A percentile compares a stretch with the other conserved stretches of the same genome.
Conservation (phyloP, 2,888 invertebrate genomes). For the Dryobota labecula region DNA sequence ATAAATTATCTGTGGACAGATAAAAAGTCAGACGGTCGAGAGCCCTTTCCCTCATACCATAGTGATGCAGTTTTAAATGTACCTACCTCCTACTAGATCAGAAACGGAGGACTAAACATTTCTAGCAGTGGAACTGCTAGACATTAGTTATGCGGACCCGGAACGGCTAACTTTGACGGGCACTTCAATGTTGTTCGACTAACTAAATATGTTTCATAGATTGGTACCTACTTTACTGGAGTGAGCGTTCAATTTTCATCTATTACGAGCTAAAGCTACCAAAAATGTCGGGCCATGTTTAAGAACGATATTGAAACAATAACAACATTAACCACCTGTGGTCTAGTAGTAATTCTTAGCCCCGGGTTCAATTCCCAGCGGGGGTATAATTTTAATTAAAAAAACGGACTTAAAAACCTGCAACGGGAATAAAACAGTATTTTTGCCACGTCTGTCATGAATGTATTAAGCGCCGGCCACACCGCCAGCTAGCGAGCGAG, state of each 20-base stretch:
- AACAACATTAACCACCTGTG: too few relatives aligned
- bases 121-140: slow-evolving; percentile 46
- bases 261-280: neutral
- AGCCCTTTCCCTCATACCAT: too few relatives aligned
- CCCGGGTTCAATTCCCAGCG: too few relatives aligned
- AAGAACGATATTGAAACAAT: neutral
- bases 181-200: slow-evolving; percentile 43
- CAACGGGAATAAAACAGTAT: neutral
- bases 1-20: too few relatives aligned
- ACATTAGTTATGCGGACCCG: slow-evolving; percentile 58
- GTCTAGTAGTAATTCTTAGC: too few relatives aligned
- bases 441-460: neutral
- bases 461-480: too few relatives aligned
- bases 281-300: neutral
- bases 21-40: too few relatives aligned
- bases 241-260: slow-evolving; percentile 3
- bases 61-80: too few relatives aligned
- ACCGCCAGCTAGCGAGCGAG: too few relatives aligned
- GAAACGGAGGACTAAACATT: slow-evolving; percentile 17
- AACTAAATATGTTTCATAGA: slow-evolving; percentile 33
- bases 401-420: too few relatives aligned
- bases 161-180: slow-evolving; percentile 59
- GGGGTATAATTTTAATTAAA: too few relatives aligned
- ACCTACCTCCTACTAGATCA: neutral
- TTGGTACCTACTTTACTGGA: slow-evolving; percentile 7